A percentile compares a stretch with the other conserved stretches of the same genome.
These are phyloP conservation scores for Platalea minor DNA, from an alignment of 2,797 vertebrate species.

Conservation along the genomic window DNA sequence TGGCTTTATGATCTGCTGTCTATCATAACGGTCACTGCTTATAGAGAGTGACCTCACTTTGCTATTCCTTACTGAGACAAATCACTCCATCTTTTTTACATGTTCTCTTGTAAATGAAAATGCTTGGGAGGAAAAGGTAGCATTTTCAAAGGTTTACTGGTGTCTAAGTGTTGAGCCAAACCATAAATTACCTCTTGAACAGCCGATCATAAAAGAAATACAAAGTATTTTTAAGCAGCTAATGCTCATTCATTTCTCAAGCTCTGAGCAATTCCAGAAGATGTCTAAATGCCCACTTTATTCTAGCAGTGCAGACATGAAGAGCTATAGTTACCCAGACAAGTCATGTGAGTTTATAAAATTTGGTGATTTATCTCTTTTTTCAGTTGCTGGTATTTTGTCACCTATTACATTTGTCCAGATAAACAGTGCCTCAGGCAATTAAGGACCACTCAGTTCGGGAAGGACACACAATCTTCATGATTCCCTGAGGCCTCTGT, in stretches of 20 bases:
- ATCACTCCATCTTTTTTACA: background rate
- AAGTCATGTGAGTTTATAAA: background rate
- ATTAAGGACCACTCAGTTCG: background rate
- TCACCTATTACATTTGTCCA: background rate
- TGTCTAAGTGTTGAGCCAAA: background rate
- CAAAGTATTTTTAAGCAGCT: background rate
- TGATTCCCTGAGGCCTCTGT: background rate
- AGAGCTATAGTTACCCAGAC: background rate
- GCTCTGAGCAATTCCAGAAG: background rate
- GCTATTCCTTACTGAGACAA: background rate
- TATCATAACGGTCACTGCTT: background rate
- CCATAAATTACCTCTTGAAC: background rate
- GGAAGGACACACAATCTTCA: background rate
- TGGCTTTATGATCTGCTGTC: background rate
- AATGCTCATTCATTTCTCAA: background rate
- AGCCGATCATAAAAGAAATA: background rate
- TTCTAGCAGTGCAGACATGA: background rate
- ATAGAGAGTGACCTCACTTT: background rate
- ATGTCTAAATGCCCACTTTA: background rate
- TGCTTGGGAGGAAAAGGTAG: background rate
- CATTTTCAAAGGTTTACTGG: background rate
- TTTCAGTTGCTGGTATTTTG: background rate
- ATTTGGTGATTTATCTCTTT: background rate
- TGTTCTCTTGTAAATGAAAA: background rate
- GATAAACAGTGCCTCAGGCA: background rate